Evolutionary conservation across 1,140 invertebrate species (phyloP), one percentile per base, ranked within the genome.

Genomic region (Drosophila ficusphila): DNA sequence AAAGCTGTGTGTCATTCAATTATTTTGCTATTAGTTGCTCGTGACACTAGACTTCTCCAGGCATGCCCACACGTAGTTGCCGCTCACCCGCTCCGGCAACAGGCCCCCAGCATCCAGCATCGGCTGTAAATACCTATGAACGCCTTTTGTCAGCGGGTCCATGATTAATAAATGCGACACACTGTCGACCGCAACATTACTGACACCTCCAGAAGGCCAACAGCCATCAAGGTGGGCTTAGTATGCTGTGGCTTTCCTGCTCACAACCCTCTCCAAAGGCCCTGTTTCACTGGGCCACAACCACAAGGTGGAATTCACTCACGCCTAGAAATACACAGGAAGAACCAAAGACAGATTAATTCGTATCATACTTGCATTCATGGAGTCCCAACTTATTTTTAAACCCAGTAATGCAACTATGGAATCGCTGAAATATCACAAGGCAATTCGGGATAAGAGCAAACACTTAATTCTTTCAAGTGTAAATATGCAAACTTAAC

Each of bases 151-250:
- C 76, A 46, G 39, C 46, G 42, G 29, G 51, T 27, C 72, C 76
- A 85, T 86, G 81, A 86, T 85, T 79, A 86, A 86, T 79, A 85
- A 79, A 86, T 81, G 81, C 71, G 71, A 73, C 69, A 52, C 54
- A 72, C 27, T 48, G 56, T 76, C 75, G 76, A 85, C 81, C 81
- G 58, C 81, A 85, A 65, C 81, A 86, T 85, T 81, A 73, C 76
- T 62, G 81, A 85, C 81, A 86, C 81, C 81, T 76, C 52, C 36
- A 71, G 48, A 58, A 60, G 57, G 36, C 76, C 23, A 53, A 46
- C 46, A 23, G 19, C 8, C 78, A 47, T 51, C 36, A 42, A 67
- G 62, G 73, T 72, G 60, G 51, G 68, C 79, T 64, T 85, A 79
- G 72, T 76, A 76, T 85, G 65, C 56, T 85, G 81, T 33, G 79